A percentile compares a stretch with the other conserved stretches of the same genome.
Conservation (phyloP, 2,113 vertebrate species). For the Synodontis membranacea region DNA sequence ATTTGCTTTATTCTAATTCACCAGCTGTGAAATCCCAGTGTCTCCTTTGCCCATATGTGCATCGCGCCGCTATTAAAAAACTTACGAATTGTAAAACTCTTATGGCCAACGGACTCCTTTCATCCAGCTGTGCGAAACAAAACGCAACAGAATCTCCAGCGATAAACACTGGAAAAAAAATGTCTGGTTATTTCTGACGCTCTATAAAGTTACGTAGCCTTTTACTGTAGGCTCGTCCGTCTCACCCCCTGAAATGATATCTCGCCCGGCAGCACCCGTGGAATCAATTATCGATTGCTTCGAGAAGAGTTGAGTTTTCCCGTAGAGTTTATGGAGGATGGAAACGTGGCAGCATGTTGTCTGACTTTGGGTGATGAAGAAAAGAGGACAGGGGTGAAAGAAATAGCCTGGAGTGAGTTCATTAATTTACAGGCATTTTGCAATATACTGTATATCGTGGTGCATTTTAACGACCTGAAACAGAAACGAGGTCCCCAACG, state of each 20-base stretch:
- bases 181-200: conserved; percentile 38
- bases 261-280: conserved; percentile 44
- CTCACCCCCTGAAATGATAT: conserved; percentile 46
- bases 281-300: conserved; percentile 61
- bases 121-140: conserved; percentile 50
- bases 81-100: conserved; percentile 36
- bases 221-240: conserved; percentile 38
- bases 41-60: conserved; percentile 17
- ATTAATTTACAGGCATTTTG: conserved; percentile 50
- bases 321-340: conserved; percentile 31
- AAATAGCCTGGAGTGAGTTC: conserved; percentile 52
- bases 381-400: conserved; percentile 33
- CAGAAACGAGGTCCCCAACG: too few species aligned
- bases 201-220: conserved; percentile 8
- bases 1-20: conserved; percentile 2
- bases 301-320: conserved; percentile 4
- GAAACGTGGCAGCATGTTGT: conserved; percentile 46
- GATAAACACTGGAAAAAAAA: conserved; percentile 41
- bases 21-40: conserved; percentile 6
- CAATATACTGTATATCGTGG: conserved; percentile 50
- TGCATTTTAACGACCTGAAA: conserved; percentile 40
- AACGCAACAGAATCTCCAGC: background rate
- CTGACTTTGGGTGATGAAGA: conserved; percentile 45
- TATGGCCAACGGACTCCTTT: conserved; percentile 48
- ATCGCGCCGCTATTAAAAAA: conserved; percentile 4